phyloP scores from a whole-genome alignment of 2,113 vertebrate species.

The Aptenodytes forsteri region DNA sequence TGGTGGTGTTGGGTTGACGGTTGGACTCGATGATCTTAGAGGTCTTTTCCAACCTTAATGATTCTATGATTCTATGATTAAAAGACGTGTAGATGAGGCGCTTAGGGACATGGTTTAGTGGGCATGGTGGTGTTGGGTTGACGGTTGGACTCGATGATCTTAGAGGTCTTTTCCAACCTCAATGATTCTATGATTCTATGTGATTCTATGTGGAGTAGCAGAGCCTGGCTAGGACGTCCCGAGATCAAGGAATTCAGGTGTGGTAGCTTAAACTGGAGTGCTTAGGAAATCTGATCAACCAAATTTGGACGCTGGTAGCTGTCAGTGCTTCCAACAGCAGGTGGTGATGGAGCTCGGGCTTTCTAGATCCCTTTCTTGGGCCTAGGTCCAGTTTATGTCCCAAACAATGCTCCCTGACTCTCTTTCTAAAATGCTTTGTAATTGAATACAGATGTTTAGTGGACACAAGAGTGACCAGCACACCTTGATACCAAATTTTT shows the following conservation, averaged over 20 bases:
- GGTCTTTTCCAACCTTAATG: too few species aligned
- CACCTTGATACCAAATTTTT: not conserved
- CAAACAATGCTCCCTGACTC: not conserved
- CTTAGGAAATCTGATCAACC: not conserved
- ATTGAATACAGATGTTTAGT: not conserved
- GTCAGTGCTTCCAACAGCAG: not conserved
- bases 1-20: too few species aligned
- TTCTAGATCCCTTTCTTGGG: not conserved
- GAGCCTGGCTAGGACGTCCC: not conserved
- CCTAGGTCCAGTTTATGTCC: not conserved
- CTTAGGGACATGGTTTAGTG: too few species aligned
- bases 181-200: too few species aligned
- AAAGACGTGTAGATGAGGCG: too few species aligned
- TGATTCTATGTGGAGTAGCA: too few species aligned
- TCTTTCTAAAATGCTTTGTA: not conserved
- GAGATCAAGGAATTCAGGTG: not conserved
- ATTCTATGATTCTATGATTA: too few species aligned
- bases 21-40: too few species aligned
- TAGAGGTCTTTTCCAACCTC: too few species aligned
- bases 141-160: too few species aligned
- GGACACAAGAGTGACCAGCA: not conserved
- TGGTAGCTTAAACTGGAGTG: not conserved
- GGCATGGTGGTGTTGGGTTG: too few species aligned
- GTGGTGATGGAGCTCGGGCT: not conserved
- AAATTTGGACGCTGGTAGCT: not conserved